These are phyloP conservation scores for Meteorus colon DNA, from an alignment of 2,888 invertebrate species.

Conservation along the genomic window DNA sequence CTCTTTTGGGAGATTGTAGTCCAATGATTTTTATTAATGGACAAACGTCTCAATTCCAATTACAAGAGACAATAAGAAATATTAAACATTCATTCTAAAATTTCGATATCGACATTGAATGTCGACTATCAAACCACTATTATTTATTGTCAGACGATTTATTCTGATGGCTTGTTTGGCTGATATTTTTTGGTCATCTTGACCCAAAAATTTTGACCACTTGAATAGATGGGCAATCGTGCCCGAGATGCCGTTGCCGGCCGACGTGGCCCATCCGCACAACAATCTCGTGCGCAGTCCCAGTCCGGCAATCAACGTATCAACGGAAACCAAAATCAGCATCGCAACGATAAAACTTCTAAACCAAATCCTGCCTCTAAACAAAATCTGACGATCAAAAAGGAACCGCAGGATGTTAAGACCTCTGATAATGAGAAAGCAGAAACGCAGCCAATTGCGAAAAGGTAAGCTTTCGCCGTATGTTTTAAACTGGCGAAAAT, in stretches of 20 bases:
- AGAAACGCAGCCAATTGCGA: constrained; percentile 68
- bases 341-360: constrained; percentile 74
- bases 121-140: constrained; percentile 57
- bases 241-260: constrained; percentile 72
- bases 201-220: constrained; percentile 58
- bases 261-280: constrained; percentile 71
- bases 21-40: neutral
- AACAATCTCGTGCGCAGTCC: constrained; percentile 69
- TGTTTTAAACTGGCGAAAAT: constrained; percentile 43
- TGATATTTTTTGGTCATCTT: constrained; percentile 49
- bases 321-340: constrained; percentile 73
- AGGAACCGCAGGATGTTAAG: constrained; percentile 72
- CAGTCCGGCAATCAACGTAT: constrained; percentile 72
- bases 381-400: constrained; percentile 72
- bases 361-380: constrained; percentile 72
- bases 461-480: constrained; percentile 67
- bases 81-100: constrained; percentile 3
- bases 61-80: neutral
- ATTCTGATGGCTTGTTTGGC: constrained; percentile 34
- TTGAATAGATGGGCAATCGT: constrained; percentile 73
- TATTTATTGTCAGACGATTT: constrained; percentile 40
- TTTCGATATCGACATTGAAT: constrained; percentile 10
- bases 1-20: constrained; percentile 22
- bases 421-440: constrained; percentile 72
- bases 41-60: constrained; percentile 17